Percentiles rank a stretch among this genome's conserved stretches.
phyloP scores from a whole-genome alignment of 2,113 vertebrate genomes.

The Zosterops pallidus region DNA sequence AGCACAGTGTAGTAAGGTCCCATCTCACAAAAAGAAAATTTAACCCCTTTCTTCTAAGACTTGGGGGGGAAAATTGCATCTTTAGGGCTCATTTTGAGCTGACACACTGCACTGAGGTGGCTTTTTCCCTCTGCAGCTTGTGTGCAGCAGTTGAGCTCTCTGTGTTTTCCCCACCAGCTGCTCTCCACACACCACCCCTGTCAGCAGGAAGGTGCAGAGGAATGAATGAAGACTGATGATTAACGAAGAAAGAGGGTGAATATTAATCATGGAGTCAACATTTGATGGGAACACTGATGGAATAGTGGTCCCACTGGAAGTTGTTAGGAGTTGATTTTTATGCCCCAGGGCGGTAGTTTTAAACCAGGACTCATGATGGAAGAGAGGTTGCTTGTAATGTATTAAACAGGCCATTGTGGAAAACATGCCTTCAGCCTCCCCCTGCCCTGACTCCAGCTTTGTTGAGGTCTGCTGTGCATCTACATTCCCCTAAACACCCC shows the following conservation, averaged over 20 bases:
- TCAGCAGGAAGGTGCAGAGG: slow-evolving; percentile 42
- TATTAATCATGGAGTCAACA: slow-evolving; percentile 70
- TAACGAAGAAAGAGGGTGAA: slow-evolving; percentile 65
- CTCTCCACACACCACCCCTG: neutral
- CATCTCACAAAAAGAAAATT: neutral
- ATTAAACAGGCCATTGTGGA: slow-evolving; percentile 24
- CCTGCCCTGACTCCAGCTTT: neutral
- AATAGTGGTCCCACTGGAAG: slow-evolving; percentile 65
- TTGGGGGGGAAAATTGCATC: neutral
- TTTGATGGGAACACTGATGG: slow-evolving; percentile 67
- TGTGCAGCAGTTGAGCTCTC: slow-evolving; percentile 34
- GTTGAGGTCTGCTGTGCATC: neutral
- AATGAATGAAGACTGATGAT: slow-evolving; percentile 66
- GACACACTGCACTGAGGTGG: neutral
- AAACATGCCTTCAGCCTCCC: neutral
- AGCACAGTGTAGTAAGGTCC: neutral
- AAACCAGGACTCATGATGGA: slow-evolving; percentile 51
- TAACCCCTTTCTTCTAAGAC: neutral
- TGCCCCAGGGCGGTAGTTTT: slow-evolving; percentile 48
- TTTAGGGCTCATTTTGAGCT: neutral
- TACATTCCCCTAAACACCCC: neutral
- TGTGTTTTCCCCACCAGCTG: slow-evolving; percentile 54
- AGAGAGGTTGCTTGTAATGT: slow-evolving; percentile 13
- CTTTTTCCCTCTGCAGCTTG: slow-evolving; percentile 38
- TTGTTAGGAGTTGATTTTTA: slow-evolving; percentile 71